phyloP scores from a whole-genome alignment of 2,888 invertebrate genomes.

The Tiphia femorata region DNA sequence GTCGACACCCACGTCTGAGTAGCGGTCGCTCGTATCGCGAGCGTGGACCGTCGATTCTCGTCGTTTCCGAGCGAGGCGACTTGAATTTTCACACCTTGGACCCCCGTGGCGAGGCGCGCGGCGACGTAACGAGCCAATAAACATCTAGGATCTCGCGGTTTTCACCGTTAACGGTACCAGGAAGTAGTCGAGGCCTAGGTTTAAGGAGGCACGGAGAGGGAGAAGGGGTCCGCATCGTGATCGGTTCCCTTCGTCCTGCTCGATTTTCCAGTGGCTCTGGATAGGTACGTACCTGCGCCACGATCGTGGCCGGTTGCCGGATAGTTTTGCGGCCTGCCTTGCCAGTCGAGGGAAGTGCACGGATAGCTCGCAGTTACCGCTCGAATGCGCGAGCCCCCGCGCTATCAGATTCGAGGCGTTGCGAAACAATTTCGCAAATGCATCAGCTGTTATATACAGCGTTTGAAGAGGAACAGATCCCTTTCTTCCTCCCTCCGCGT shows the following conservation, averaged over 20 bases:
- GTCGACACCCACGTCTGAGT: constrained; percentile 20
- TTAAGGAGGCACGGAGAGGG: constrained; percentile 22
- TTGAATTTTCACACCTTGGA: constrained; percentile 40
- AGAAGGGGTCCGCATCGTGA: constrained; percentile 40
- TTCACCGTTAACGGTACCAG: constrained; percentile 46
- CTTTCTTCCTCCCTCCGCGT: not conserved
- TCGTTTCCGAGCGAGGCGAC: constrained; percentile 10
- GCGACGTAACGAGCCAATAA: constrained; percentile 43
- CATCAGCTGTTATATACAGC: constrained; percentile 24
- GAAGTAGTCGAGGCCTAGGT: constrained; percentile 35
- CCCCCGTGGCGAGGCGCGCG: constrained; percentile 17
- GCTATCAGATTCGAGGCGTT: constrained; percentile 46
- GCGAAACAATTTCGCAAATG: constrained; percentile 51
- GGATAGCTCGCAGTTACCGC: constrained; percentile 13
- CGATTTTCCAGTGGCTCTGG: constrained; percentile 34
- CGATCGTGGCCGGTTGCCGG: not conserved
- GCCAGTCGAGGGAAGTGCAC: too few species aligned
- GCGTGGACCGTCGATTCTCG: not conserved
- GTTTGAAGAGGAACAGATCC: too few species aligned
- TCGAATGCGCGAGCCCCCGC: constrained; percentile 12
- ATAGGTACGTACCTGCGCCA: not conserved
- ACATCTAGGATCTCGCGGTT: constrained; percentile 34
- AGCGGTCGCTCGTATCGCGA: constrained; percentile 17
- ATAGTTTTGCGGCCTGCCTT: too few species aligned
- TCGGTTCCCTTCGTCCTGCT: constrained; percentile 38